phyloP scores from a whole-genome alignment of 2,797 vertebrate genomes.

The Basileuterus tristriatus region DNA sequence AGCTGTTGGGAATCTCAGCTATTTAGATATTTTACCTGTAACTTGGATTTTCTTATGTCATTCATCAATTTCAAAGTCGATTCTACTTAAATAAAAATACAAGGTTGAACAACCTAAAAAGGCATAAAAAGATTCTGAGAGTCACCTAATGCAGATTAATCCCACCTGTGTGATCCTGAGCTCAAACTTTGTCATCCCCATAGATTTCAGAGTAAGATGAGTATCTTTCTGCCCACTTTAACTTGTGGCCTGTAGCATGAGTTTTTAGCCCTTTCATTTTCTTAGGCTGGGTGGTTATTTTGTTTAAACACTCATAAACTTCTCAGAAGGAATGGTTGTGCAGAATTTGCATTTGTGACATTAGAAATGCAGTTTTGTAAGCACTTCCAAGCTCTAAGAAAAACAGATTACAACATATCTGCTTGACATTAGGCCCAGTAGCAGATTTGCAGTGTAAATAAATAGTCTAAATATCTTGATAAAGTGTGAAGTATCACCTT shows the following conservation, averaged over 20 bases:
- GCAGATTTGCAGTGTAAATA: slow-evolving; percentile 28
- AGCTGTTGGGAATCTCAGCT: not conserved
- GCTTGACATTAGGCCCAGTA: not conserved
- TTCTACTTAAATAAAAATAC: not conserved
- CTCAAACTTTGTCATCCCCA: not conserved
- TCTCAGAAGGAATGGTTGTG: not conserved
- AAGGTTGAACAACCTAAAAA: not conserved
- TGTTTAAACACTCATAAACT: not conserved
- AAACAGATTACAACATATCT: not conserved
- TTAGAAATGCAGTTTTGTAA: not conserved
- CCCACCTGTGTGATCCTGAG: not conserved
- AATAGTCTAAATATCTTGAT: slow-evolving; percentile 9
- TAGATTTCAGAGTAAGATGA: not conserved
- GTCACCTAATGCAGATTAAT: not conserved
- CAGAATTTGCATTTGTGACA: not conserved
- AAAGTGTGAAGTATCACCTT: slow-evolving; percentile 30
- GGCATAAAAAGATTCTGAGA: not conserved
- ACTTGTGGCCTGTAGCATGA: not conserved
- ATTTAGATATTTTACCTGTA: not conserved
- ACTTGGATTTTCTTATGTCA: not conserved
- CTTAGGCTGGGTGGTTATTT: not conserved
- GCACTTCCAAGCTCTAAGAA: not conserved
- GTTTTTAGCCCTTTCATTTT: not conserved
- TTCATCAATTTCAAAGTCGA: not conserved
- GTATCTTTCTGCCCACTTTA: not conserved